These are phyloP conservation scores for Heliconius sara DNA, from an alignment of 2,888 invertebrate species.

Conservation along the genomic window DNA sequence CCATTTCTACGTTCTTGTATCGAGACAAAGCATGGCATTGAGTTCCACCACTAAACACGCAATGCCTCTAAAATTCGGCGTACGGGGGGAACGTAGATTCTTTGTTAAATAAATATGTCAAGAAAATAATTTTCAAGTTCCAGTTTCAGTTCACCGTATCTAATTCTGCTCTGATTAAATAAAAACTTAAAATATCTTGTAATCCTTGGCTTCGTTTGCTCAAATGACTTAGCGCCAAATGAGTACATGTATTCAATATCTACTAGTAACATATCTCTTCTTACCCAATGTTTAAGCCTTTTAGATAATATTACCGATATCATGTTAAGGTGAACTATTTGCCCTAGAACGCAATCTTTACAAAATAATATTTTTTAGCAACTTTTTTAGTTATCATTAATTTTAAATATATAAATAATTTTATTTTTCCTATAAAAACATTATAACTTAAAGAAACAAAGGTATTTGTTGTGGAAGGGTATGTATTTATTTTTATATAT, in stretches of 20 bases:
- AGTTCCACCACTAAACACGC: no score
- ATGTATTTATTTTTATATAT: conserved; percentile 6
- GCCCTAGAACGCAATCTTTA: not conserved
- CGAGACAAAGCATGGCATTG: no score
- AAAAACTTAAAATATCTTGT: conserved; percentile 37
- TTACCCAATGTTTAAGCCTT: conserved; percentile 3
- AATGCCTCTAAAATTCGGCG: no score
- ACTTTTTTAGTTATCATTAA: not conserved
- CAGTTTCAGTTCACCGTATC: not conserved
- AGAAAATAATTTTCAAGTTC: not conserved
- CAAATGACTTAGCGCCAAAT: conserved; percentile 38
- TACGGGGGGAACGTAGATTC: no score
- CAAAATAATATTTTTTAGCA: not conserved
- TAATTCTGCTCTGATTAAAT: conserved; percentile 29
- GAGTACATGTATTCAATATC: conserved; percentile 33
- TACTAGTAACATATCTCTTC: conserved; percentile 24
- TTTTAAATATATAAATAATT: not conserved
- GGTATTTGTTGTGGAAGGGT: not conserved
- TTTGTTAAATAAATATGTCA: not conserved
- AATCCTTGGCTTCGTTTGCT: conserved; percentile 45
- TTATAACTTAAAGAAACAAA: not conserved
- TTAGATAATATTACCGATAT: conserved; percentile 26
- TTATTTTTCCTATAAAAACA: not conserved
- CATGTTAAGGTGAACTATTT: conserved; percentile 11
- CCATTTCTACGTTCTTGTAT: no score